Percentiles rank a stretch among this genome's conserved stretches.
Conservation (phyloP, 1,140 invertebrate genomes). For the Probaryconus sp. region DNA sequence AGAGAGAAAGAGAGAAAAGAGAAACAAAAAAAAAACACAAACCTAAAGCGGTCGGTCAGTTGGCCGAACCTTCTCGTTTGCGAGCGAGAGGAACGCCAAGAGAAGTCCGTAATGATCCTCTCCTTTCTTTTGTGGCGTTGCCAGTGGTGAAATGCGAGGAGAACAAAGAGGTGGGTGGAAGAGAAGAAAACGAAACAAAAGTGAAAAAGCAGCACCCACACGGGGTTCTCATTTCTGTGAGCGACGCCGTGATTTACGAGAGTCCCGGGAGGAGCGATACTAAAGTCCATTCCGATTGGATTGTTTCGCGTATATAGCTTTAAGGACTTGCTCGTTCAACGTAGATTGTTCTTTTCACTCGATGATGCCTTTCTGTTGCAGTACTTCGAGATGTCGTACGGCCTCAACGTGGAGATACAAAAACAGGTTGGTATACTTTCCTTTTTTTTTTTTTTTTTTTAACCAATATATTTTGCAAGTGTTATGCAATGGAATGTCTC, state of each 20-base stretch:
- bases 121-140: constrained; percentile 46
- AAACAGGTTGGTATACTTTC: constrained; percentile 83
- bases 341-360: constrained; percentile 45
- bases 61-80: constrained; percentile 52
- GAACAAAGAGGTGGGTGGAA: constrained; percentile 53
- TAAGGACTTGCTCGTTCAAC: constrained; percentile 46
- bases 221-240: constrained; percentile 61
- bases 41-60: constrained; percentile 53
- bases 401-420: constrained; percentile 89
- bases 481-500: neutral
- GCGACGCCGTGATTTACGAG: constrained; percentile 61
- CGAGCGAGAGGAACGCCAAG: constrained; percentile 25
- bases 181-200: constrained; percentile 51
- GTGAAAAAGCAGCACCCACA: constrained; percentile 56
- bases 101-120: constrained; percentile 60
- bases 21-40: too few relatives aligned
- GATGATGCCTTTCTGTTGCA: constrained; percentile 78
- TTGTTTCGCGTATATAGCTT: constrained; percentile 55
- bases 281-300: constrained; percentile 57
- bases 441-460: constrained; percentile 5
- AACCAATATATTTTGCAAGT: constrained; percentile 17
- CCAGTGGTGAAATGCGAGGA: constrained; percentile 43
- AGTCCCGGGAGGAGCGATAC: constrained; percentile 53
- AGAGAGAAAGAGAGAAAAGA: constrained; percentile 16
- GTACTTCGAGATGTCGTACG: constrained; percentile 92